Conservation (phyloP, 2,888 invertebrate genomes). For the Lymantria monacha region DNA sequence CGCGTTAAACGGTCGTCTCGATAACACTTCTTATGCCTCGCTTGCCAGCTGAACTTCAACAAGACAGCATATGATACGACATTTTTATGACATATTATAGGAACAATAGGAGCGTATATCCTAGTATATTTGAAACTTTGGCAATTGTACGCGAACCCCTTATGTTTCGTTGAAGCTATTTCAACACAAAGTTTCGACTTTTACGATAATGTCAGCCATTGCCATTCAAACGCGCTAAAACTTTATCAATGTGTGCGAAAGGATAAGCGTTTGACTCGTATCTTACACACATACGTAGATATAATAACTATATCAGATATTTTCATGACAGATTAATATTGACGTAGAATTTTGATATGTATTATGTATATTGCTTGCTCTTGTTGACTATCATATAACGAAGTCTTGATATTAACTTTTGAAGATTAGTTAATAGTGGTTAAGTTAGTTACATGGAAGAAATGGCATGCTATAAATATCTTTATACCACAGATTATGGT, state of each 20-base stretch:
- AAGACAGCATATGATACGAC: slow-evolving; percentile 57
- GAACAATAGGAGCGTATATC: slow-evolving; percentile 68
- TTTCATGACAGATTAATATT: slow-evolving; percentile 18
- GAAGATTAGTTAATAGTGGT: too few relatives aligned
- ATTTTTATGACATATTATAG: slow-evolving; percentile 73
- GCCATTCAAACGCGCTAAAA: slow-evolving; percentile 80
- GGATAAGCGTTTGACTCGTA: slow-evolving; percentile 73
- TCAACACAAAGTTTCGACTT: slow-evolving; percentile 78
- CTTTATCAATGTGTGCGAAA: slow-evolving; percentile 79
- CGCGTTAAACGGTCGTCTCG: slow-evolving; percentile 6
- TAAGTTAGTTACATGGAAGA: too few relatives aligned
- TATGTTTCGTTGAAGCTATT: slow-evolving; percentile 77
- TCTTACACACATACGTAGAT: slow-evolving; percentile 41
- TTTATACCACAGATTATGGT: too few relatives aligned
- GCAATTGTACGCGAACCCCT: slow-evolving; percentile 80
- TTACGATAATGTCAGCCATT: slow-evolving; percentile 82
- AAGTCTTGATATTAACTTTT: too few relatives aligned
- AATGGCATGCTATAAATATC: too few relatives aligned
- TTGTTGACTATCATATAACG: not conserved
- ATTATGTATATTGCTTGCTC: not conserved
- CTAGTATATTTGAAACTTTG: slow-evolving; percentile 77
- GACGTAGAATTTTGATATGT: slow-evolving; percentile 4
- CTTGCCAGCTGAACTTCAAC: slow-evolving; percentile 39
- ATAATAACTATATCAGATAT: slow-evolving; percentile 19
- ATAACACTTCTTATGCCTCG: slow-evolving; percentile 17